Base-by-base conservation (phyloP, 1,140 invertebrate genomes). In the Mya arenaria region DNA sequence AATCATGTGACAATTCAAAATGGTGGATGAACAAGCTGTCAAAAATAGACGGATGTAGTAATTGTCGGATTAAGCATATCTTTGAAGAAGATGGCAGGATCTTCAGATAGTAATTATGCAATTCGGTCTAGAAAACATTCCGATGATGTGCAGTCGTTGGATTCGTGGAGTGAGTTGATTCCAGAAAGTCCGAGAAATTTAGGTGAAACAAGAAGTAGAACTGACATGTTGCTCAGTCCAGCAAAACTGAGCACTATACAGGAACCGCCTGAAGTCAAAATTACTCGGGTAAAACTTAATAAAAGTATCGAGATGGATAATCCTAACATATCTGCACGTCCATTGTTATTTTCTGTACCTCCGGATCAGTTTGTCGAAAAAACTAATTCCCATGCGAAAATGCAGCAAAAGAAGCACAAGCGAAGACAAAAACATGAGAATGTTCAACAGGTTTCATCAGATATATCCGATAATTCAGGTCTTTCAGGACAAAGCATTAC, bases 131-230 rank as follows among this genome's bases (percentile, higher is more conserved):
- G 73, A 30, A 78, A 56, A n/a, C 30, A 56, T 19, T 84, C 86
- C 66, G 84, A 86, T 25, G 86, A 88, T 48, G 73, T 88, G 17
- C 55, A 84, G 5, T 87, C 85, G 17, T 63, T 87, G 55, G 85
- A 87, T 68, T 88, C 85, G 15, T 87, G 87, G 87, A 86, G 84
- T 48, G 88, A 88, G 65, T 28, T 71, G 34, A 62, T 39, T 30
- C 19, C 56, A 23, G 84, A 77, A 6, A 34, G 55, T 30, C 48
- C 60, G 39, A 48, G 52, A 60, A 48, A 34, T 44, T 66, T 28
- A 39, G 36, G 39, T 73, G 79, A 68, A 41, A 58, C 36, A 8
- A 44, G 72, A 41, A 58, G 48, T 36, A 72, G 25, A 23, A 39
- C 68, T 36, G 73, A 82, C 39, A 23, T 74, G 10, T 36, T 81